A percentile compares a stretch with the other conserved stretches of the same genome.
Evolutionary conservation across 2,113 vertebrate genomes (phyloP).

Genomic region (Eurypyga helias): DNA sequence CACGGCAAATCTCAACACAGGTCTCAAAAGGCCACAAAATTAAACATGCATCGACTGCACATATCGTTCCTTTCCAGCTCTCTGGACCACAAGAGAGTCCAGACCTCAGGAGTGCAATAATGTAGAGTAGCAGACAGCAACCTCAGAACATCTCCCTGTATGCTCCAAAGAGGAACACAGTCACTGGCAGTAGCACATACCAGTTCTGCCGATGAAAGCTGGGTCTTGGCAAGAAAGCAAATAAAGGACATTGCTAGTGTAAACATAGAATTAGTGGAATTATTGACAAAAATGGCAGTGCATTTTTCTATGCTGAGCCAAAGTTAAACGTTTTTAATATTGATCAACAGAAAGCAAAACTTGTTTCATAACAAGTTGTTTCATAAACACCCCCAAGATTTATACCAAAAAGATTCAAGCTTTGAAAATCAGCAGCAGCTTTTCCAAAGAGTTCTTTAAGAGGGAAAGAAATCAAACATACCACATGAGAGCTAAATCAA

Average conservation of each 20-base stretch:
- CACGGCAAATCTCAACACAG: neutral
- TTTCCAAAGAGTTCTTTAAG: neutral
- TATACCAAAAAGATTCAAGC: neutral
- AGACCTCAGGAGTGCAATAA: neutral
- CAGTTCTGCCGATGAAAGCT: slow-evolving; percentile 6
- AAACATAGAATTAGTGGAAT: neutral
- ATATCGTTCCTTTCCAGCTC: neutral
- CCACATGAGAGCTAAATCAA: slow-evolving; percentile 14
- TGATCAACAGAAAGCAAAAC: slow-evolving; percentile 16
- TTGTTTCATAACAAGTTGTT: neutral
- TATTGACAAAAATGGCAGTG: neutral
- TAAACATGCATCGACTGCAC: neutral
- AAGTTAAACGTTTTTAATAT: slow-evolving; percentile 43
- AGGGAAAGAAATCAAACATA: neutral
- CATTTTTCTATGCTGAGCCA: neutral
- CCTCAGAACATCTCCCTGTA: neutral
- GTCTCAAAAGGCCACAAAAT: neutral
- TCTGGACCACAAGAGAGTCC: neutral
- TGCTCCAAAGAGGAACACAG: neutral
- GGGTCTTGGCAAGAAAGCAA: slow-evolving; percentile 20
- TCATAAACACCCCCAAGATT: neutral
- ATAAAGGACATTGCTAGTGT: neutral
- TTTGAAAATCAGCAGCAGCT: neutral
- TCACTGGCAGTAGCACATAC: neutral
- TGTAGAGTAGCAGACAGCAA: neutral